Conservation (phyloP, 2,797 vertebrate species). For the Cygnus olor region DNA sequence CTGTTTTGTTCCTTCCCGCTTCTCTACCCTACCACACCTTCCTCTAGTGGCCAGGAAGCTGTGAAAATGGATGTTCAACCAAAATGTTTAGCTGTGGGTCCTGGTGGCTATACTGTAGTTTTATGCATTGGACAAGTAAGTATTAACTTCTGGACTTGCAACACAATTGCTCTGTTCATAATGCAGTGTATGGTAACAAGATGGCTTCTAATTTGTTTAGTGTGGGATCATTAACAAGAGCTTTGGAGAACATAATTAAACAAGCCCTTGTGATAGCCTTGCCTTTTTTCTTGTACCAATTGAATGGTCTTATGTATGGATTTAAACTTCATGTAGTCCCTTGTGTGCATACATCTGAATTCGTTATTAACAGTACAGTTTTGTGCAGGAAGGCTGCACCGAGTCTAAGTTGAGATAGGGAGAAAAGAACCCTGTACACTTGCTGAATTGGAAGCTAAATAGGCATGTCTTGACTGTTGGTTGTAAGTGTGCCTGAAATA, state of each 20-base stretch:
- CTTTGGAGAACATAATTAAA: background rate
- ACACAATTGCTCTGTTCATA: background rate
- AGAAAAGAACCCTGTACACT: background rate
- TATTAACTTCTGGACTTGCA: background rate
- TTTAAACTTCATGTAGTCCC: background rate
- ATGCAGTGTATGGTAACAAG: background rate
- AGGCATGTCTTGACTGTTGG: background rate
- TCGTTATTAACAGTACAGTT: background rate
- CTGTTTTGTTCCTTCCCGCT: background rate
- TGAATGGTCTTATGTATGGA: background rate
- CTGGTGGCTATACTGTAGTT: conserved; percentile 85
- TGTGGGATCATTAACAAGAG: background rate
- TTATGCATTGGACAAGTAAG: conserved; percentile 92
- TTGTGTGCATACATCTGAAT: background rate
- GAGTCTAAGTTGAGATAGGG: background rate
- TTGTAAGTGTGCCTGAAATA: background rate
- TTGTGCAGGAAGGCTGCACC: background rate
- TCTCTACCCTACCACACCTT: rapidly evolving
- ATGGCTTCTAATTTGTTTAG: background rate
- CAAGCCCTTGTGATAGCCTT: background rate
- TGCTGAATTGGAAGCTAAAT: background rate
- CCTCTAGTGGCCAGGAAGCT: conserved; percentile 85
- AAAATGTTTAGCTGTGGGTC: conserved; percentile 85
- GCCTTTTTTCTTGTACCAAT: background rate
- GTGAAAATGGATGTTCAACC: conserved; percentile 95